Evolutionary conservation across 2,113 vertebrate species (phyloP).

Genomic region (Saguinus imperator): DNA sequence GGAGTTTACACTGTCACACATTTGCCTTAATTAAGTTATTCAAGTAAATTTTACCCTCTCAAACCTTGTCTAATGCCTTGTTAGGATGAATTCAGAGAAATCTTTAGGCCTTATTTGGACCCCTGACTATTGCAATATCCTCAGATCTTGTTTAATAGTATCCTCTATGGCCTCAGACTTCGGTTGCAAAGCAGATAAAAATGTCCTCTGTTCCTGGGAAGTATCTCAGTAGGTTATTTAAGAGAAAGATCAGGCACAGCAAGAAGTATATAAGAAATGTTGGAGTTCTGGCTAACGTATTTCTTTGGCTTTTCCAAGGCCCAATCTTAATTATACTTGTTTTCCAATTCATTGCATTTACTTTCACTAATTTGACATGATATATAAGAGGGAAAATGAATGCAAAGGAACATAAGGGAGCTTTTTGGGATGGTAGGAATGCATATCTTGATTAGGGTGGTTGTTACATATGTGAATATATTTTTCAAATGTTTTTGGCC

Average conservation of each 20-base stretch:
- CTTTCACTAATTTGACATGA: not conserved
- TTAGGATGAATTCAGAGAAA: not conserved
- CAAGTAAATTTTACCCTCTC: not conserved
- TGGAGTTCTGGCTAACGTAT: not conserved
- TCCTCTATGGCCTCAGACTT: not conserved
- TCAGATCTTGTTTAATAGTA: not conserved
- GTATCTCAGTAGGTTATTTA: not conserved
- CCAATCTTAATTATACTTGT: not conserved
- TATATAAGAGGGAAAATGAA: not conserved
- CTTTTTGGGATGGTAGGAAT: not conserved
- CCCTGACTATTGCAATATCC: not conserved
- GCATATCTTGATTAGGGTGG: not conserved
- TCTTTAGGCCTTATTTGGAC: not conserved
- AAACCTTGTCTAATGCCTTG: not conserved
- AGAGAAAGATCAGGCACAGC: not conserved
- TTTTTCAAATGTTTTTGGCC: not conserved
- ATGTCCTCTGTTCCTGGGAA: not conserved
- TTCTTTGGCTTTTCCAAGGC: not conserved
- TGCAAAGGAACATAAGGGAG: not conserved
- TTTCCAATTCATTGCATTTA: not conserved
- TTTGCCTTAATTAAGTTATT: not conserved
- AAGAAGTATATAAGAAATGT: not conserved
- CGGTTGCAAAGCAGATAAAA: not conserved
- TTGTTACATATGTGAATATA: not conserved
- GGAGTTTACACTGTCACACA: not conserved